Conservation (phyloP, 1,140 invertebrate genomes). For the Drosophila watanabei region DNA sequence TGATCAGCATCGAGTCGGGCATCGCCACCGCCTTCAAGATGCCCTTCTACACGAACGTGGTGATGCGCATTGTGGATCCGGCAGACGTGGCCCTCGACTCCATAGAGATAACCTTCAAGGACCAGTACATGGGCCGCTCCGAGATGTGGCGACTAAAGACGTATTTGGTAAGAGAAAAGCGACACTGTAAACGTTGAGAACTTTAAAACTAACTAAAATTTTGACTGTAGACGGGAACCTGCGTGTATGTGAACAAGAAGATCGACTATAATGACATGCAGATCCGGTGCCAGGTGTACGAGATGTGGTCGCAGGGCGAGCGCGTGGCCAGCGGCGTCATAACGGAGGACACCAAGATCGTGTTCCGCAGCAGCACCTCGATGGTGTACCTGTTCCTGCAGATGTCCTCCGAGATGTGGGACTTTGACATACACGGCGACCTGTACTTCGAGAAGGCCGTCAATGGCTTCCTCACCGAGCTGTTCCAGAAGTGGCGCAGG, state of each 20-base stretch:
- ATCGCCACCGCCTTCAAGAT: constrained; percentile 95
- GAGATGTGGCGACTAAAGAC: constrained; percentile 99
- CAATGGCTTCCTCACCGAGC: constrained; percentile 97
- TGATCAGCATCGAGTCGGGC: constrained; percentile 96
- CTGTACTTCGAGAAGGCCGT: constrained; percentile 98
- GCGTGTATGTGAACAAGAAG: constrained; percentile 98
- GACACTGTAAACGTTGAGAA: neutral
- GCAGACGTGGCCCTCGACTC: constrained; percentile 96
- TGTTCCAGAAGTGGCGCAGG: constrained; percentile 99
- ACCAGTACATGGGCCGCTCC: constrained; percentile 98
- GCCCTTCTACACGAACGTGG: constrained; percentile 92
- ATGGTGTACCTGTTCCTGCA: constrained; percentile 99
- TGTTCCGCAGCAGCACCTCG: constrained; percentile 98
- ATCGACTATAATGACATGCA: constrained; percentile 95
- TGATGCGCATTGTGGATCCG: constrained; percentile 92
- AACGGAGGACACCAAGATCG: constrained; percentile 97
- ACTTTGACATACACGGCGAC: constrained; percentile 99
- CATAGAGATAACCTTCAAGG: constrained; percentile 98
- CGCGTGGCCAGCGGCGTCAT: constrained; percentile 97
- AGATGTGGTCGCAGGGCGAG: constrained; percentile 98
- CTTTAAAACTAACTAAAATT: constrained; percentile 1
- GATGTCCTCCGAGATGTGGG: constrained; percentile 99
- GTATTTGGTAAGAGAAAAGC: constrained; percentile 89
- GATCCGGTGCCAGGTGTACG: constrained; percentile 92
- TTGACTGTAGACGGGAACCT: constrained; percentile 92